Percentiles rank a stretch among this genome's conserved stretches.
These are phyloP conservation scores for Hippocampus zosterae DNA, from an alignment of 2,113 vertebrate genomes.

Conservation along the genomic window DNA sequence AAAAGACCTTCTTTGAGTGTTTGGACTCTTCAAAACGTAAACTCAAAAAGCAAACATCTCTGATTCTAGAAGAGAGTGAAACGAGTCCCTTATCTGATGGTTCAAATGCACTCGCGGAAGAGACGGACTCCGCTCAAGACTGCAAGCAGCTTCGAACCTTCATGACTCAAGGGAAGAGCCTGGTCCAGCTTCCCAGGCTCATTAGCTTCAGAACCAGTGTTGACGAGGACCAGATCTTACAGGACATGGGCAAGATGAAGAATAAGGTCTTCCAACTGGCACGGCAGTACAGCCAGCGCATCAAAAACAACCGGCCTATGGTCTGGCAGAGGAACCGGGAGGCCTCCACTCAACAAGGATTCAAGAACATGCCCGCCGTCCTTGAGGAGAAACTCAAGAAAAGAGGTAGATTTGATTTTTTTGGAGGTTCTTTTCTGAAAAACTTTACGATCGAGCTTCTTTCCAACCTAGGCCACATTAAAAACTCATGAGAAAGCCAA, in stretches of 20 bases:
- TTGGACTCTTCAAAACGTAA: constrained; percentile 21
- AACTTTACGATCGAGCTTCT: too few species aligned
- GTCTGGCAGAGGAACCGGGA: constrained; percentile 47
- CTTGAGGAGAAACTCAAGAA: constrained; percentile 65
- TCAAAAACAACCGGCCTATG: constrained; percentile 75
- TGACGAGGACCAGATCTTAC: constrained; percentile 73
- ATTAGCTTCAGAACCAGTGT: constrained; percentile 64
- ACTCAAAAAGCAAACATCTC: constrained; percentile 60
- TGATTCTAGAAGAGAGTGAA: constrained; percentile 78
- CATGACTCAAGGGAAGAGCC: constrained; percentile 39
- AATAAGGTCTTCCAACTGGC: constrained; percentile 92
- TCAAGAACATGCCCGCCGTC: constrained; percentile 45
- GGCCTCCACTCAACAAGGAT: constrained; percentile 31
- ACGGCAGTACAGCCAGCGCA: constrained; percentile 92
- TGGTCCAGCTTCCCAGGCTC: constrained; percentile 59
- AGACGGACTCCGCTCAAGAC: constrained; percentile 21
- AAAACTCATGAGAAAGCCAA: too few species aligned
- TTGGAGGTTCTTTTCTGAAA: too few species aligned
- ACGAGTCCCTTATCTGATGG: constrained; percentile 58
- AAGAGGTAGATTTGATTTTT: constrained; percentile 47
- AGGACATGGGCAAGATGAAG: constrained; percentile 77
- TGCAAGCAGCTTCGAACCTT: constrained; percentile 34
- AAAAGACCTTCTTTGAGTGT: constrained; percentile 14
- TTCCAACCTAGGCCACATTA: too few species aligned
- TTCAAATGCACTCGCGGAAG: constrained; percentile 34